These are phyloP conservation scores for Lypha dubia DNA, from an alignment of 2,888 invertebrate species.

Conservation along the genomic window DNA sequence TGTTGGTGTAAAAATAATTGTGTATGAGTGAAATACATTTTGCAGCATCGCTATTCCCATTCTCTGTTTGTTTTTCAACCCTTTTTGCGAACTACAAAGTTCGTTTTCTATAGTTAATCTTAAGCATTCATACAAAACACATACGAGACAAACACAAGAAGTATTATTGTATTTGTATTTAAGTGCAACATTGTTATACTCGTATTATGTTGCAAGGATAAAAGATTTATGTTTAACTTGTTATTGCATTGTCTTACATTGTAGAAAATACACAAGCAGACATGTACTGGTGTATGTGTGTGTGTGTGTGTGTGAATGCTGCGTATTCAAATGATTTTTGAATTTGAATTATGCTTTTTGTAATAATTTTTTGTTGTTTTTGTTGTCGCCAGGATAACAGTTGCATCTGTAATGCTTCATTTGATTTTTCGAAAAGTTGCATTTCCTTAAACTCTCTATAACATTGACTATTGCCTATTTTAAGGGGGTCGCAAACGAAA, in stretches of 20 bases:
- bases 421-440: conserved; percentile 57
- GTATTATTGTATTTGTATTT: conserved; percentile 1
- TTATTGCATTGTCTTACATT: conserved; percentile 57
- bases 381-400: conserved; percentile 39
- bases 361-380: conserved; percentile 30
- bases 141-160: conserved; percentile 1
- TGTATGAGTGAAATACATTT: conserved; percentile 13
- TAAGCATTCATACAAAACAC: conserved; percentile 35
- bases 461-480: conserved; percentile 41
- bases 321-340: conserved; percentile 80
- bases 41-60: neutral
- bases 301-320: conserved; percentile 75
- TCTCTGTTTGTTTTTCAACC: neutral
- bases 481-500: conserved; percentile 31
- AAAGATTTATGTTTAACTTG: conserved; percentile 68
- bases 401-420: conserved; percentile 61
- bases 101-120: conserved; percentile 58
- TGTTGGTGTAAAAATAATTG: neutral
- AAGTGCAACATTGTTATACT: conserved; percentile 41
- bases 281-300: conserved; percentile 1
- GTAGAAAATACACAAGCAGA: neutral
- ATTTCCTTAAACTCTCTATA: conserved; percentile 12
- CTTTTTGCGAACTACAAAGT: conserved; percentile 26
- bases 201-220: conserved; percentile 47
- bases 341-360: conserved; percentile 80